Evolutionary conservation across 2,113 vertebrate species (phyloP), one percentile per base, ranked within the genome.

Genomic region (Urocynchramus pylzowi): DNA sequence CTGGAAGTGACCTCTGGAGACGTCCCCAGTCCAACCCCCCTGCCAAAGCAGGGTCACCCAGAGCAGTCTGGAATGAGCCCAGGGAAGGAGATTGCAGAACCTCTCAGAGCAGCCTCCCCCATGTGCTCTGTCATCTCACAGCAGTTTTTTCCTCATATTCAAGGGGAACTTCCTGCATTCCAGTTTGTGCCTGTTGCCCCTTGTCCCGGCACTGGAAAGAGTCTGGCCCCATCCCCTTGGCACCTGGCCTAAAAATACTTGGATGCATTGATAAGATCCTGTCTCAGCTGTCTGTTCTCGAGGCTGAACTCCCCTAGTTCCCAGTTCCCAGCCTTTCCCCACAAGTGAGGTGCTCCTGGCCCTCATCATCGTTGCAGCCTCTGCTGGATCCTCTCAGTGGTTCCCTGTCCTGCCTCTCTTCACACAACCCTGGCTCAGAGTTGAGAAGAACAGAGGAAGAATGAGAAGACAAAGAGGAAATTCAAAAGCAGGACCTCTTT

Each of bases 371-470:
- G 27, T 3, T 59, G 60, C 2, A 30, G 42, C 10, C 30, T 49
- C 60, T 41, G 19, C 42, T 50, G 53, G 53, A 68, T 52, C 27
- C 37, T 52, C 63, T 52, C 53, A 31, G 10, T 12, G 6, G 0
- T 11, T 50, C 61, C 31, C 31, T 35, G 21, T 27, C 52, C 31
- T 11, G 10, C 1, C 1, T 12, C 42, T 42, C 17, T 10, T 18
- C 59, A 16, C 19, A 26, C 45, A 63, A 6, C 37, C 28, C 18
- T 0, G 41, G 20, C 30, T 37, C 24, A 28, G 28, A 2, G 0
- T 2, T 53, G 37, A 54, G 54, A 73, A 37, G 10, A 64, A 24
- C 3, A 37, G 30, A 13, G 17, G 21, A 71, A 88, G 39, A 78
- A 63, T 1, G 35, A 83, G 47, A 79, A 67, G 22, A 33, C 13